Percentiles rank a stretch among this genome's conserved stretches.
These are phyloP conservation scores for Oceanodroma leucorhoa DNA, from an alignment of 2,797 vertebrate species.

Conservation along the genomic window DNA sequence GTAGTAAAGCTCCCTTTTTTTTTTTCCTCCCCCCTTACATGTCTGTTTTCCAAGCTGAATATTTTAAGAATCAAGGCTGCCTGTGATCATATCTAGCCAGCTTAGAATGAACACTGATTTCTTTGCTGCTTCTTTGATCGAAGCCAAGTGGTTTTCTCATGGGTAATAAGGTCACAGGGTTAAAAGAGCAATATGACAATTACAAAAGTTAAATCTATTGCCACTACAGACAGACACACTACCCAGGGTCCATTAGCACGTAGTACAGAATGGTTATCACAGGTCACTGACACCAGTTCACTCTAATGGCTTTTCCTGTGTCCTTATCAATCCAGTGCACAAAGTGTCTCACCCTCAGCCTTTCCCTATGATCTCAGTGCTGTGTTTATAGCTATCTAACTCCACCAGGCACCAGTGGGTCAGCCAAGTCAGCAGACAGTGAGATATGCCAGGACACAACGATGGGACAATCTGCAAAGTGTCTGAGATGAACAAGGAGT, in stretches of 20 bases:
- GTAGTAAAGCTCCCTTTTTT: background rate
- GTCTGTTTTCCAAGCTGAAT: background rate
- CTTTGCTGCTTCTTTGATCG: constrained; percentile 47
- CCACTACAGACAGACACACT: constrained; percentile 21
- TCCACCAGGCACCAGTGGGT: constrained; percentile 64
- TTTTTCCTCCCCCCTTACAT: background rate
- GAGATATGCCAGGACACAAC: constrained; percentile 61
- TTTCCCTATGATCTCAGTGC: constrained; percentile 66
- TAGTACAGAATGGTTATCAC: constrained; percentile 67
- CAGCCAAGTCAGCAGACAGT: constrained; percentile 57
- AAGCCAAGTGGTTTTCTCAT: constrained; percentile 37
- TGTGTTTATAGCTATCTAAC: constrained; percentile 70
- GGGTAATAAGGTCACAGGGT: constrained; percentile 67
- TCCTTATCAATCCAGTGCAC: constrained; percentile 75
- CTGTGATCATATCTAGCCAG: constrained; percentile 25
- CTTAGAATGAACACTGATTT: constrained; percentile 16
- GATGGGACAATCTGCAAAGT: constrained; percentile 61
- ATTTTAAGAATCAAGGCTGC: background rate
- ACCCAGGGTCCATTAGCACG: constrained; percentile 61
- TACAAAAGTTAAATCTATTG: constrained; percentile 49
- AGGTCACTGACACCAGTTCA: constrained; percentile 32
- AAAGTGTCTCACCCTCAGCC: constrained; percentile 67
- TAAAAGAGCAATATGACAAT: constrained; percentile 67
- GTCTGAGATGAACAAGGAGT: constrained; percentile 49
- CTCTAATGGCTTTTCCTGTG: constrained; percentile 76